These are phyloP conservation scores for Spinus olivaceus DNA, from an alignment of 2,797 vertebrate species.

Conservation along the genomic window DNA sequence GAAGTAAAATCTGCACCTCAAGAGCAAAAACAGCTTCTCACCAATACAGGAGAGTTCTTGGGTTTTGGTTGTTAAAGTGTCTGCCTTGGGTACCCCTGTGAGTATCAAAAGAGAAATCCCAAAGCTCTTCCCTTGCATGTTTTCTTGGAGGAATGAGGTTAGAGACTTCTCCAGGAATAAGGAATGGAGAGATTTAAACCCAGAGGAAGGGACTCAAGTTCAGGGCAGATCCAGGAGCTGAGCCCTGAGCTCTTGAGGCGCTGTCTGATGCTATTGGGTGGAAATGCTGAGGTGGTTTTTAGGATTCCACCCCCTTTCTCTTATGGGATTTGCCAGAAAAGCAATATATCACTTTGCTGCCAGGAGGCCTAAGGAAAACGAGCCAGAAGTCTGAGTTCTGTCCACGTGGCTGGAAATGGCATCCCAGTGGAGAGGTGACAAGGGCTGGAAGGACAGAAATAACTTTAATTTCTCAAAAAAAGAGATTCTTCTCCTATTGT, in stretches of 20 bases:
- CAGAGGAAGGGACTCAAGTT: neutral
- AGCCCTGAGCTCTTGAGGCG: neutral
- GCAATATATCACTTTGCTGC: neutral
- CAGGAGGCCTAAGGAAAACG: neutral
- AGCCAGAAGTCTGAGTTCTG: neutral
- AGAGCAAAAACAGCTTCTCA: neutral
- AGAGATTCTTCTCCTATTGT: neutral
- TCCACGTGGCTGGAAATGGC: neutral
- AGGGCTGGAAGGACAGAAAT: neutral
- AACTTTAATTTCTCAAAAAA: neutral
- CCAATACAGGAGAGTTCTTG: neutral
- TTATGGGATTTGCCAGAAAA: neutral
- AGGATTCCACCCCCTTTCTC: neutral
- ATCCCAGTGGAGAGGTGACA: neutral
- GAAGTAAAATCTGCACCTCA: neutral
- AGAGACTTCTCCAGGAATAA: neutral
- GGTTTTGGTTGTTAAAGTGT: neutral
- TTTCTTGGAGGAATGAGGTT: neutral
- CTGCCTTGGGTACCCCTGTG: neutral
- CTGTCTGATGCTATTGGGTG: neutral
- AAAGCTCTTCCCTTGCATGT: neutral
- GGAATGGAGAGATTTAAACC: neutral
- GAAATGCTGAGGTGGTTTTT: neutral
- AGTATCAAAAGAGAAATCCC: neutral
- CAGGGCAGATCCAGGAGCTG: neutral